These are phyloP conservation scores for Dexiosoma caninum DNA, from an alignment of 2,888 invertebrate species.

Conservation along the genomic window DNA sequence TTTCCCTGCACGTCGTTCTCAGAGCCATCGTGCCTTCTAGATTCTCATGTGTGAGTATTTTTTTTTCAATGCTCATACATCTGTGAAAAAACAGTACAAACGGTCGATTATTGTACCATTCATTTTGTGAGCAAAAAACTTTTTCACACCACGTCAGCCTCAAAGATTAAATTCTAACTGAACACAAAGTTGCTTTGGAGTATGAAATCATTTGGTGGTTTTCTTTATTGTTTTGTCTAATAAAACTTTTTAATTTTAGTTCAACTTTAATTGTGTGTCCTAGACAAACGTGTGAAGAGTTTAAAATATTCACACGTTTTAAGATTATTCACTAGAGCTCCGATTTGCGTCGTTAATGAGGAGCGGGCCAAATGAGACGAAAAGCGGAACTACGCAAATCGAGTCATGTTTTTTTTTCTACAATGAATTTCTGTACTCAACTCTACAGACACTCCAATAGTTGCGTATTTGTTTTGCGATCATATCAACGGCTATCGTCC, in stretches of 20 bases:
- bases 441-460: too few relatives aligned
- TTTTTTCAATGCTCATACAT: slow-evolving; percentile 19
- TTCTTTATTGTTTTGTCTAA: neutral
- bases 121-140: slow-evolving; percentile 12
- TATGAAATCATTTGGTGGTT: slow-evolving; percentile 25
- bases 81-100: slow-evolving; percentile 53
- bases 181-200: slow-evolving; percentile 20
- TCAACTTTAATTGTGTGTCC: neutral
- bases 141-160: slow-evolving; percentile 37
- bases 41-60: slow-evolving; percentile 7
- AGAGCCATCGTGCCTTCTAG: neutral
- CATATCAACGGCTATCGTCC: too few relatives aligned
- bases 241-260: slow-evolving; percentile 17
- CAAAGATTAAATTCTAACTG: slow-evolving; percentile 30
- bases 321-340: too few relatives aligned
- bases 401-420: too few relatives aligned
- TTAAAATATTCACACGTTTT: neutral
- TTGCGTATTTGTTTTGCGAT: too few relatives aligned
- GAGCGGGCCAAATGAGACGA: too few relatives aligned
- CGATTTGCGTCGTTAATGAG: too few relatives aligned
- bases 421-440: too few relatives aligned
- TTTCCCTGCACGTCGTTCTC: slow-evolving; percentile 9
- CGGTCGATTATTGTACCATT: slow-evolving; percentile 10
- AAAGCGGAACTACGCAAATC: too few relatives aligned
- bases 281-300: neutral